Evolutionary conservation across 2,888 invertebrate species (phyloP), one percentile per base, ranked within the genome.

Genomic region (Aquatica leii): DNA sequence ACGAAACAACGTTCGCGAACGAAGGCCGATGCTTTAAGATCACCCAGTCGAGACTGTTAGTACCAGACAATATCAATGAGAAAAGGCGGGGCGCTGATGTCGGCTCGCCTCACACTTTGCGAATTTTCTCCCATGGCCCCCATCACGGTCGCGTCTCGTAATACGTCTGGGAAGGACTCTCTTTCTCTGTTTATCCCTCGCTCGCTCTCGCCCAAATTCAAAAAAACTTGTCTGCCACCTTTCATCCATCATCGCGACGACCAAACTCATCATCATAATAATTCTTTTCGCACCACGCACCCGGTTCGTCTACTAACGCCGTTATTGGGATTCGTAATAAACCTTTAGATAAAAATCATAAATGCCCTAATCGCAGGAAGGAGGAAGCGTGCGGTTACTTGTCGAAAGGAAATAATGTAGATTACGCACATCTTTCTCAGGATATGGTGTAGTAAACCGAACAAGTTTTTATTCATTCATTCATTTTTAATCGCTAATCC

Each of bases 11-110:
- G n/a, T n/a, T n/a, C n/a, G 66, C 66, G 70, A 66, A 57, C 70
- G 68, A 71, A 67, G 66, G 69, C 62, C 62, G 57, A 24, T 6
- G 24, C 6, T 24, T 24, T 24, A 48, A 48, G 59, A 54, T 31
- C n/a, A n/a, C n/a, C n/a, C n/a, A n/a, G n/a, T n/a, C 64, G 40
- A 59, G 56, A 65, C 60, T 46, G 9, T 20, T 46, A 46, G 46
- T 20, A 46, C 46, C 46, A 46, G 46, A 49, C 59, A 57, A 43
- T 60, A 57, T 60, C 59, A 52, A 59, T 60, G 64, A 59, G 59
- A 50, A 24, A n/a, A 12, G 53, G 58, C 59, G 57, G 57, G 60
- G 52, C 50, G 56, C 54, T 52, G 40, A 18, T 20, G n/a, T 2
- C 17, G n/a, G 43, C 43, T 24, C 18, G 4, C 46, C 46, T 46